These are phyloP conservation scores for Bombyx mandarina DNA, from an alignment of 1,140 invertebrate species.

Conservation along the genomic window DNA sequence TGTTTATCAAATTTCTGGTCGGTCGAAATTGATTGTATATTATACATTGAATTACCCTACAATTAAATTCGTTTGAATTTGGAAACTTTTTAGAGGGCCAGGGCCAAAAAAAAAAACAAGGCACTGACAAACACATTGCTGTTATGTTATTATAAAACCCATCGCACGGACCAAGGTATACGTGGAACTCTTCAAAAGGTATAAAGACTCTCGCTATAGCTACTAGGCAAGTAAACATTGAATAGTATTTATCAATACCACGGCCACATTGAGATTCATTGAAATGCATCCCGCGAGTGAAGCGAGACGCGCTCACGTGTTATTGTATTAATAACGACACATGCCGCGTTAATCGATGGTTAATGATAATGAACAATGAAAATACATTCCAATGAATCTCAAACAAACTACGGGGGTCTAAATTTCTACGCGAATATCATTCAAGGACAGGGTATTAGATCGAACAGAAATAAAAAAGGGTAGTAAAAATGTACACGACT, in stretches of 20 bases:
- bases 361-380: constrained; percentile 2
- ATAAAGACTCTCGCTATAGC: constrained; percentile 58
- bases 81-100: too few relatives aligned
- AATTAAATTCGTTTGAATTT: too few relatives aligned
- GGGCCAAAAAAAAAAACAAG: constrained; percentile 2
- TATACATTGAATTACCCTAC: too few relatives aligned
- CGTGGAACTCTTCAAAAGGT: too few relatives aligned
- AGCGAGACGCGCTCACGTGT: not conserved
- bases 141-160: not conserved
- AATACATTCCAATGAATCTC: constrained; percentile 59
- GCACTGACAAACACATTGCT: constrained; percentile 10
- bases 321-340: not conserved
- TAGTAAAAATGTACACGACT: constrained; percentile 14
- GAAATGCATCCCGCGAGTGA: constrained; percentile 29
- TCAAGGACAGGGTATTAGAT: constrained; percentile 37
- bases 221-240: constrained; percentile 66
- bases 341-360: not conserved
- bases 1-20: too few relatives aligned
- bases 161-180: not conserved
- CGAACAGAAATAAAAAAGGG: constrained; percentile 30
- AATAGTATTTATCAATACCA: constrained; percentile 28
- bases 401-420: constrained; percentile 48
- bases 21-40: too few relatives aligned
- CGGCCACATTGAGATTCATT: constrained; percentile 54
- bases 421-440: constrained; percentile 46